Evolutionary conservation across 1,140 invertebrate genomes (phyloP).

Genomic region (Drosophila kanapiae): DNA sequence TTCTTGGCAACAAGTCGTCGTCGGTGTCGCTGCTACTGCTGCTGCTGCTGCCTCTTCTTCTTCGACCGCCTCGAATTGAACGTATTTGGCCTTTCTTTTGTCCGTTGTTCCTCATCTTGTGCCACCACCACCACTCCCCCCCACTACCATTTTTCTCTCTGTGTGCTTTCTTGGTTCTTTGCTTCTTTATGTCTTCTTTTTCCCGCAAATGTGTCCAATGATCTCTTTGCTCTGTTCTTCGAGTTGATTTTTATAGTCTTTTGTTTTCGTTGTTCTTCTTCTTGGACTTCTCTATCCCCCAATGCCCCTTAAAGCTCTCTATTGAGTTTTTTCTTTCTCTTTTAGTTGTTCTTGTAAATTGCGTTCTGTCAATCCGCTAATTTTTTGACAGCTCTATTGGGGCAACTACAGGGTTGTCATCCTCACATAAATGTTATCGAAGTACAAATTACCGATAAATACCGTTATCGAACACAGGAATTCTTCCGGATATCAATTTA

Average conservation of each 20-base stretch:
- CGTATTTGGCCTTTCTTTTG: slow-evolving; percentile 80
- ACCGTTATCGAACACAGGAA: neutral
- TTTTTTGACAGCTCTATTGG: neutral
- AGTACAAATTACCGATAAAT: neutral
- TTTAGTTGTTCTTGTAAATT: neutral
- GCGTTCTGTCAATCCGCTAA: neutral
- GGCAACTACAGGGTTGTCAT: neutral
- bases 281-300: slow-evolving; percentile 44
- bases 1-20: slow-evolving; percentile 79
- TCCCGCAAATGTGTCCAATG: slow-evolving; percentile 71
- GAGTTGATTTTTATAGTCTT: slow-evolving; percentile 57
- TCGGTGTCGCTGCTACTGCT: neutral
- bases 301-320: neutral
- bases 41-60: slow-evolving; percentile 24
- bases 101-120: slow-evolving; percentile 35
- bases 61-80: slow-evolving; percentile 54
- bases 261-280: slow-evolving; percentile 39
- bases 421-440: too few relatives aligned
- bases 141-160: slow-evolving; percentile 19
- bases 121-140: slow-evolving; percentile 5
- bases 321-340: neutral
- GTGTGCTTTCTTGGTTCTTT: slow-evolving; percentile 17
- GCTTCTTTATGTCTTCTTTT: slow-evolving; percentile 36
- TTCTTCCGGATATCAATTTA: too few relatives aligned
- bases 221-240: slow-evolving; percentile 63